A percentile compares a stretch with the other conserved stretches of the same genome.
Conservation (phyloP, 2,888 invertebrate species). For the Caenorhabditis angaria region DNA sequence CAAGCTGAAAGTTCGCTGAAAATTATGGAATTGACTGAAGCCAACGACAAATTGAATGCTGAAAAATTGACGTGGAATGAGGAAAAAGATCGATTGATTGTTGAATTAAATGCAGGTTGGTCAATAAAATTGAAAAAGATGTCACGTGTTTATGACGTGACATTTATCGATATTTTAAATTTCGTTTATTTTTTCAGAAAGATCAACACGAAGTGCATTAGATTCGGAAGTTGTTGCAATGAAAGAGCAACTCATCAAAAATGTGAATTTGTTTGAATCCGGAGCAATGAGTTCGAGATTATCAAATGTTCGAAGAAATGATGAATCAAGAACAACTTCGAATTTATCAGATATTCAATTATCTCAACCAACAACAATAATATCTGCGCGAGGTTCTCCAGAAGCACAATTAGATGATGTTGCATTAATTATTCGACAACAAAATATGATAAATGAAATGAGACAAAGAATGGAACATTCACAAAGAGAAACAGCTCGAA, state of each 20-base stretch:
- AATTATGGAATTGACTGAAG: slow-evolving; percentile 29
- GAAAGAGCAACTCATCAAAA: slow-evolving; percentile 64
- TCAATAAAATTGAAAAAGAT: neutral
- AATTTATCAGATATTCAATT: slow-evolving; percentile 28
- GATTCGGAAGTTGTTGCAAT: slow-evolving; percentile 58
- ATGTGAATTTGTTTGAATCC: slow-evolving; percentile 62
- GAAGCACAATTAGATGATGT: slow-evolving; percentile 53
- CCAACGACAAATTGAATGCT: slow-evolving; percentile 20
- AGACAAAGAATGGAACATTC: slow-evolving; percentile 45
- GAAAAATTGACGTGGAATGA: slow-evolving; percentile 14
- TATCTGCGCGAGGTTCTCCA: slow-evolving; percentile 25
- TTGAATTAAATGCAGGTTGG: slow-evolving; percentile 15
- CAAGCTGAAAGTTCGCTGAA: slow-evolving; percentile 30
- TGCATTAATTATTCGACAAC: slow-evolving; percentile 57
- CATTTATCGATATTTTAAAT: neutral
- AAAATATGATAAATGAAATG: slow-evolving; percentile 55
- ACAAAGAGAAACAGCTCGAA: slow-evolving; percentile 54
- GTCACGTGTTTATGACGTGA: neutral
- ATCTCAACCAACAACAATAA: neutral
- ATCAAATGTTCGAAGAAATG: neutral
- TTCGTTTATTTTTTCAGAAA: slow-evolving; percentile 36
- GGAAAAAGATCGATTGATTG: slow-evolving; percentile 23
- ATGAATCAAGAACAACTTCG: slow-evolving; percentile 27
- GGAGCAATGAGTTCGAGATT: slow-evolving; percentile 36
- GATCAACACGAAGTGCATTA: slow-evolving; percentile 35